These are phyloP conservation scores for Catagonus wagneri DNA, from an alignment of 2,113 vertebrate genomes.

Conservation along the genomic window DNA sequence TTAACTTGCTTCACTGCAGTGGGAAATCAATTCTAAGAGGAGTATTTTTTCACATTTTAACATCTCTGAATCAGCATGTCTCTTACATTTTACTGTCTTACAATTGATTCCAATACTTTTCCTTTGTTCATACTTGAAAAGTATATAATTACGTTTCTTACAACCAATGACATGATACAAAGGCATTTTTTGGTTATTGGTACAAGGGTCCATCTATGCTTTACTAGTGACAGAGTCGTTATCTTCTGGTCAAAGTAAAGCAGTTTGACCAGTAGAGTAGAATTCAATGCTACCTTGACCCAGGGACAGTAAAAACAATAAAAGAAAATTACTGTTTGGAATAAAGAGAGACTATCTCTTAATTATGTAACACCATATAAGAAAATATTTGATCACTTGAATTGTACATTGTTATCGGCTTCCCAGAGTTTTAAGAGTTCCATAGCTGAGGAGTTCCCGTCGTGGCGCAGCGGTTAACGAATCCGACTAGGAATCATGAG, in stretches of 20 bases:
- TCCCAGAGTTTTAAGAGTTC: neutral
- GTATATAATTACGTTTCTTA: neutral
- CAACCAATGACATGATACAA: neutral
- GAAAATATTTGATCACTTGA: slow-evolving; percentile 1
- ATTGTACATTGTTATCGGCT: neutral
- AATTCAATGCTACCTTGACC: neutral
- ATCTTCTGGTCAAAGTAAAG: slow-evolving; percentile 29
- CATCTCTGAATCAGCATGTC: neutral
- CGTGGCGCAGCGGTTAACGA: no score
- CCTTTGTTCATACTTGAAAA: neutral
- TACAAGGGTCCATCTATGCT: neutral
- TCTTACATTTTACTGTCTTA: neutral
- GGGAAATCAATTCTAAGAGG: neutral
- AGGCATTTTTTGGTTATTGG: neutral
- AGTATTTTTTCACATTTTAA: neutral
- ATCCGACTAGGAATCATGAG: no score
- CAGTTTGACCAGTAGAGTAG: neutral
- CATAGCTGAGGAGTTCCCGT: no score
- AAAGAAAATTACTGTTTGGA: neutral
- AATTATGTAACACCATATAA: neutral
- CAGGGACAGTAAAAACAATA: neutral
- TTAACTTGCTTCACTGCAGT: no score
- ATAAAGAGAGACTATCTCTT: neutral
- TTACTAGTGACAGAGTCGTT: neutral
- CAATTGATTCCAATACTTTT: neutral